Evolutionary conservation across 2,797 vertebrate species (phyloP).

Genomic region (Crocodylus rhombifer): DNA sequence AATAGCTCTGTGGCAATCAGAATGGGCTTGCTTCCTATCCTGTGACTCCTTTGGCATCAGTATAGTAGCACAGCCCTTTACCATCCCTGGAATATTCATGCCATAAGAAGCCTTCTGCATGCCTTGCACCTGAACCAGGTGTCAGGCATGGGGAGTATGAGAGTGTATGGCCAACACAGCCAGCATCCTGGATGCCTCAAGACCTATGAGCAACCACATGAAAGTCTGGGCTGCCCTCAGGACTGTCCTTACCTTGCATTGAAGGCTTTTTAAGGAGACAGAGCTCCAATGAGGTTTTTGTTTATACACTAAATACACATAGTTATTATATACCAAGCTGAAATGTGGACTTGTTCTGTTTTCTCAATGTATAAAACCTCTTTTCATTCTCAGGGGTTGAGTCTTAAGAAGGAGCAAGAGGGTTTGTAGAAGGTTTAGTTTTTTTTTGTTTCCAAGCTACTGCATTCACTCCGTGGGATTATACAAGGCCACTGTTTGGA

Average conservation of each 20-base stretch:
- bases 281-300: neutral
- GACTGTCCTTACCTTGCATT: neutral
- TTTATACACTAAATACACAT: too few species aligned
- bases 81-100: neutral
- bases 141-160: neutral
- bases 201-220: neutral
- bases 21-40: neutral
- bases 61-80: neutral
- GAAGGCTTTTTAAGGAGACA: neutral
- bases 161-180: neutral
- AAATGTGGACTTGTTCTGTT: neutral
- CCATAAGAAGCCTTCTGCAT: neutral
- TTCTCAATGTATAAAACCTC: rapidly evolving
- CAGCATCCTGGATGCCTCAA: neutral
- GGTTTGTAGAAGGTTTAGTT: neutral
- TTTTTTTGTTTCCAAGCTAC: neutral
- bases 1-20: neutral
- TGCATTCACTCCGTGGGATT: neutral
- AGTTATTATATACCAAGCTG: neutral
- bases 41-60: neutral
- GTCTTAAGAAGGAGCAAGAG: neutral
- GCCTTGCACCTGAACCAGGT: neutral
- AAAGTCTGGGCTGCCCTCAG: neutral
- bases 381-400: neutral
- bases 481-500: neutral